Percentiles rank a stretch among this genome's conserved stretches.
Evolutionary conservation across 1,140 invertebrate species (phyloP).

Genomic region (Caenorhabditis brenneri): DNA sequence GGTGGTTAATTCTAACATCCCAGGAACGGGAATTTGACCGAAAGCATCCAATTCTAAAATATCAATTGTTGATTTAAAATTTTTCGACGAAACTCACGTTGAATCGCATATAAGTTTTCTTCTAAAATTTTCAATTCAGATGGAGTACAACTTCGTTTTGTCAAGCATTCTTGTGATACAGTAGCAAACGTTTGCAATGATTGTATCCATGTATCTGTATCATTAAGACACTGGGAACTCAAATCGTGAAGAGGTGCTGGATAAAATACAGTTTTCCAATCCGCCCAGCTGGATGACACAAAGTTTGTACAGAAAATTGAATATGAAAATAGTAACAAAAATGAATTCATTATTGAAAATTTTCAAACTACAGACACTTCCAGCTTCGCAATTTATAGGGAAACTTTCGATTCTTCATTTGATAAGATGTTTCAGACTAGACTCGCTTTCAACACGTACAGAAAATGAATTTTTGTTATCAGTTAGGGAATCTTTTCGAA

Average conservation of each 20-base stretch:
- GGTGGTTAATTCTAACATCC: neutral
- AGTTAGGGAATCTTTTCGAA: too few species aligned
- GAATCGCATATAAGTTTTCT: slow-evolving; percentile 23
- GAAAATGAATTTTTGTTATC: too few species aligned
- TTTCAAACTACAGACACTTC: too few species aligned
- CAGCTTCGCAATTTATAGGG: neutral
- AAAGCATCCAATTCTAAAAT: slow-evolving; percentile 36
- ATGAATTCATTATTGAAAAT: too few species aligned
- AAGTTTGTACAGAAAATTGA: too few species aligned
- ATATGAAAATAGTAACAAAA: too few species aligned
- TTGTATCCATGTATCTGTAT: neutral
- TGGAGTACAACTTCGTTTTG: neutral
- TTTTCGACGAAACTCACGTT: neutral
- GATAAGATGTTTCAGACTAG: neutral
- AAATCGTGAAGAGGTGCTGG: neutral
- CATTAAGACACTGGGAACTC: neutral
- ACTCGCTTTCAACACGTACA: too few species aligned
- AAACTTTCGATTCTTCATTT: neutral
- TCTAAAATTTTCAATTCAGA: neutral
- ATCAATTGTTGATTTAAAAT: too few species aligned
- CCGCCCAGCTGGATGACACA: too few species aligned
- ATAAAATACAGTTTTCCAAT: neutral
- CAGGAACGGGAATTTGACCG: slow-evolving; percentile 5
- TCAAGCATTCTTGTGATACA: neutral
- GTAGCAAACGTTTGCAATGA: neutral